These are phyloP conservation scores for Argopecten irradians DNA, from an alignment of 1,140 invertebrate genomes.

Conservation along the genomic window DNA sequence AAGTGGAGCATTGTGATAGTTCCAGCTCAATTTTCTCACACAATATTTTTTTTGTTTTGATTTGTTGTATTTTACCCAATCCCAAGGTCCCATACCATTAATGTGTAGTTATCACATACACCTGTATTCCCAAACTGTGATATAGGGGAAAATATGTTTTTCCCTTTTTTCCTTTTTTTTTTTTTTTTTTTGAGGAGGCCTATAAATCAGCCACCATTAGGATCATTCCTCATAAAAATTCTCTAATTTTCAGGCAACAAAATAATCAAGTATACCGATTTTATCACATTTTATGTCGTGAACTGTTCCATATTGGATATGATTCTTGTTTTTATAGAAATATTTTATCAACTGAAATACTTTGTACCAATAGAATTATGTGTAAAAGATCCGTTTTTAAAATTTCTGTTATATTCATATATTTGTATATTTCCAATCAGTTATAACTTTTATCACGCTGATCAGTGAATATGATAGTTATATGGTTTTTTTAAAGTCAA, in stretches of 20 bases:
- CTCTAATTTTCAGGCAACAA: not conserved
- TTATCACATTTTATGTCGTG: not conserved
- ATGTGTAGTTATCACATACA: not conserved
- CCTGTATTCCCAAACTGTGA: not conserved
- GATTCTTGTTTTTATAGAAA: not conserved
- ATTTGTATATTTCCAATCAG: not conserved
- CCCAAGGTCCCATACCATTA: not conserved
- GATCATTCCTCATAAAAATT: not conserved
- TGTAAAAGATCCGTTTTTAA: not conserved
- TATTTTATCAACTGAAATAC: not conserved
- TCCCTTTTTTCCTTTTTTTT: too few species aligned
- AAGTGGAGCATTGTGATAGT: slow-evolving; percentile 4
- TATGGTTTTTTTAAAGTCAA: too few species aligned
- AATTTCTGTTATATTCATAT: not conserved
- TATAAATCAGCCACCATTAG: not conserved
- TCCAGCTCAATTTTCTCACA: not conserved
- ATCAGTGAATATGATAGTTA: not conserved
- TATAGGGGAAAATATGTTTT: not conserved
- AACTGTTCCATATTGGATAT: not conserved
- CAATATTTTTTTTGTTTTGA: not conserved
- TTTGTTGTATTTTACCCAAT: slow-evolving; percentile 2
- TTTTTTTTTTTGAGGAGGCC: not conserved
- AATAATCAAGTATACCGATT: not conserved
- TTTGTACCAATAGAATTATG: not conserved
- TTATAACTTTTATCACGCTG: not conserved